A percentile compares a stretch with the other conserved stretches of the same genome.
These are phyloP conservation scores for Leptodactylus fallax DNA, from an alignment of 2,797 vertebrate genomes.

Conservation along the genomic window DNA sequence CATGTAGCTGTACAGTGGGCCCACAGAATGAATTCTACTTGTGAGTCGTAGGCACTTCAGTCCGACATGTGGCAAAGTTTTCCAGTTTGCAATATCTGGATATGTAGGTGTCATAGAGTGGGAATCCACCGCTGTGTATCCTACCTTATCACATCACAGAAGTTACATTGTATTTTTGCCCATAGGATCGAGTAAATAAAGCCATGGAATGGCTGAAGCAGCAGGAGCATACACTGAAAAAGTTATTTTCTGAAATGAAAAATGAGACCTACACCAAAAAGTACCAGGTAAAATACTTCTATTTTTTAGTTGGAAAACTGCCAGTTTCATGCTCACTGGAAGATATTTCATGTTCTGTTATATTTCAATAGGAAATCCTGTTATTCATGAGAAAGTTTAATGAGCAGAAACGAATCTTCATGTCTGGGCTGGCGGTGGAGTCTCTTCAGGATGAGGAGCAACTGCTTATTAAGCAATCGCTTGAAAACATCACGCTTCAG, in stretches of 20 bases:
- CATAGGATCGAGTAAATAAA: constrained; percentile 80
- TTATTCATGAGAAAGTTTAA: constrained; percentile 88
- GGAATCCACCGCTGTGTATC: too few relatives aligned
- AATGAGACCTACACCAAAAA: constrained; percentile 83
- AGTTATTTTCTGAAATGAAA: constrained; percentile 82
- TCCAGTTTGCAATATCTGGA: too few relatives aligned
- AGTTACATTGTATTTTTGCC: constrained; percentile 57
- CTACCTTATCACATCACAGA: background rate
- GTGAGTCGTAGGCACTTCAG: too few relatives aligned
- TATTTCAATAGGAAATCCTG: constrained; percentile 76
- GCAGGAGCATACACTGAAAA: constrained; percentile 84
- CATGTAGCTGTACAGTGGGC: too few relatives aligned
- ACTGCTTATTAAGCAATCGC: constrained; percentile 78
- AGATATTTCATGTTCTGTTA: background rate
- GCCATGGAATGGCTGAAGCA: constrained; percentile 83
- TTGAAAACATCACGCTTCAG: constrained; percentile 83
- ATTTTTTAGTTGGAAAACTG: background rate
- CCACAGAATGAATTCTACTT: too few relatives aligned
- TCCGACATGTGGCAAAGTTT: too few relatives aligned
- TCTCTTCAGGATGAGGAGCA: constrained; percentile 75
- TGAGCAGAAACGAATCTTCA: constrained; percentile 82
- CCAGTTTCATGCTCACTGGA: background rate
- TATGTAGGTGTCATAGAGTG: too few relatives aligned
- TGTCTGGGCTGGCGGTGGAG: constrained; percentile 75
- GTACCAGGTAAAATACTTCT: constrained; percentile 78